Percentiles rank a stretch among this genome's conserved stretches.
phyloP scores from a whole-genome alignment of 2,797 vertebrate species.

The Sebastes jordani region DNA sequence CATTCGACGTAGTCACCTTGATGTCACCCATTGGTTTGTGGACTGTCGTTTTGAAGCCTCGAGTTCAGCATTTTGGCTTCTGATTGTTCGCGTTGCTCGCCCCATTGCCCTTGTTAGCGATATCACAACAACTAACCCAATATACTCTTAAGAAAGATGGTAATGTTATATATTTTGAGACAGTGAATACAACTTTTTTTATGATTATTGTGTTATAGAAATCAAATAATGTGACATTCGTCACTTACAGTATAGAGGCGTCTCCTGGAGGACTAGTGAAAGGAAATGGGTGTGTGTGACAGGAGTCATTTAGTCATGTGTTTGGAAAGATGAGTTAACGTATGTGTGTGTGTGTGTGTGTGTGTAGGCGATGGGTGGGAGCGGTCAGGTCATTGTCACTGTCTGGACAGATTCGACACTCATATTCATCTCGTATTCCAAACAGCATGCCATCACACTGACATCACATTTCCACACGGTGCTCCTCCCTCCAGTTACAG shows the following conservation, averaged over 20 bases:
- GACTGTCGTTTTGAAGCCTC: too few relatives aligned
- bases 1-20: not conserved
- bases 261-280: not conserved
- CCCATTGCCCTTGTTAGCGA: not conserved
- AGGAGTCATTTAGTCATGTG: constrained; percentile 1
- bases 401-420: constrained; percentile 38
- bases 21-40: too few relatives aligned
- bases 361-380: not conserved
- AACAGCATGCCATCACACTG: constrained; percentile 42
- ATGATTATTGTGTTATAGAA: not conserved
- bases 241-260: not conserved
- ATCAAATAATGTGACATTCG: not conserved
- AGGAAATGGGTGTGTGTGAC: not conserved
- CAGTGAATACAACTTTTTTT: not conserved
- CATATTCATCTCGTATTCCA: constrained; percentile 36
- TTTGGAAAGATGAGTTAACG: not conserved
- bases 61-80: accelerated
- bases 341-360: not conserved
- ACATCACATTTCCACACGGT: constrained; percentile 37
- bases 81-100: not conserved
- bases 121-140: not conserved
- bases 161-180: not conserved
- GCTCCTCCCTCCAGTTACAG: not conserved
- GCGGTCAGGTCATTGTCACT: constrained; percentile 26
- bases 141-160: not conserved